These are phyloP conservation scores for Sialia sialis DNA, from an alignment of 2,113 vertebrate species.

Conservation along the genomic window DNA sequence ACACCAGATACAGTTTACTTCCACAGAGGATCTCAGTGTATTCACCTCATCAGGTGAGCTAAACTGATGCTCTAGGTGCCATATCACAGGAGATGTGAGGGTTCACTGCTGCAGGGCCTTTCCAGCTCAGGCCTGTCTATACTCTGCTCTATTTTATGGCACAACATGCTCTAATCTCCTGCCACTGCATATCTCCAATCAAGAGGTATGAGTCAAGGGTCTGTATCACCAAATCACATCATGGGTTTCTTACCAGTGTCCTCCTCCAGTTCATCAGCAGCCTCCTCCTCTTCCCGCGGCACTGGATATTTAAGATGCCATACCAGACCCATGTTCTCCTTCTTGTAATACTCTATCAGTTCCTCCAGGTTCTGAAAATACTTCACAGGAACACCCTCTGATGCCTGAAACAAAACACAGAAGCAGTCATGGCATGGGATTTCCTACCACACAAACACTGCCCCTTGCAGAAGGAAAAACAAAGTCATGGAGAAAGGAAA, in stretches of 20 bases:
- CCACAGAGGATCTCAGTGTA: neutral
- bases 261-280: constrained; percentile 80
- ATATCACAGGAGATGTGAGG: neutral
- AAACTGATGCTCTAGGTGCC: neutral
- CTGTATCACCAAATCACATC: neutral
- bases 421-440: neutral
- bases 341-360: constrained; percentile 93
- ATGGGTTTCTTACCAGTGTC: constrained; percentile 75
- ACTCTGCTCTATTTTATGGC: neutral
- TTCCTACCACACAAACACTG: neutral
- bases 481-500: constrained; percentile 19
- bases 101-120: neutral
- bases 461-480: neutral
- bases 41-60: neutral
- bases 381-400: constrained; percentile 90
- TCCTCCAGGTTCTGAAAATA: constrained; percentile 86
- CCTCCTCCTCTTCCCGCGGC: constrained; percentile 83
- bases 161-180: neutral
- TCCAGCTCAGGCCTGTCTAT: neutral
- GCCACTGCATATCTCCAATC: neutral
- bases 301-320: constrained; percentile 90
- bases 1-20: neutral
- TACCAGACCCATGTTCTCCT: constrained; percentile 91
- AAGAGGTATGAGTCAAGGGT: neutral
- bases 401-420: constrained; percentile 79